These are phyloP conservation scores for Bradypodion ventrale DNA, from an alignment of 2,797 vertebrate genomes.

Conservation along the genomic window DNA sequence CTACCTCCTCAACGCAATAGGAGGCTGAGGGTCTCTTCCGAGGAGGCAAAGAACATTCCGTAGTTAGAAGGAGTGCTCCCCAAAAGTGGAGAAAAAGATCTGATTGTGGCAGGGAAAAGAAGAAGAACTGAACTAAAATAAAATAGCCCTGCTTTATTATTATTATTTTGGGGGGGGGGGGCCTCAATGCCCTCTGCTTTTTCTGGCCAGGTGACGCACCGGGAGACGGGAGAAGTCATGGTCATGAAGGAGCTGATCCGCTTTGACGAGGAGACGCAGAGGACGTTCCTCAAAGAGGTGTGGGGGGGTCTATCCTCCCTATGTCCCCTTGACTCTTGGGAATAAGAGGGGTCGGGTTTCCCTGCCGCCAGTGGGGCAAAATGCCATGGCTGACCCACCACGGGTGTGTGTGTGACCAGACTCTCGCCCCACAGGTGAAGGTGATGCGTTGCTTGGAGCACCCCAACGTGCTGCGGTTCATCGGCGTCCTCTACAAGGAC, in stretches of 20 bases:
- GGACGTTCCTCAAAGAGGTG: slow-evolving; percentile 95
- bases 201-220: slow-evolving; percentile 87
- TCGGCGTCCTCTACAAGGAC: slow-evolving; percentile 97
- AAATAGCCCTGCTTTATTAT: too few species aligned
- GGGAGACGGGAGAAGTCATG: slow-evolving; percentile 96
- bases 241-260: slow-evolving; percentile 99
- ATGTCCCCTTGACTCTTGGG: not conserved
- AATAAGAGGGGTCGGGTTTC: too few species aligned
- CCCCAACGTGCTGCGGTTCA: slow-evolving; percentile 95
- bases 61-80: too few species aligned
- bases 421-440: slow-evolving; percentile 83
- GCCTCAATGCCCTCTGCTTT: fast-evolving
- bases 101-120: too few species aligned
- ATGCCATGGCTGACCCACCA: too few species aligned
- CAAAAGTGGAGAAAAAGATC: too few species aligned
- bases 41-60: too few species aligned
- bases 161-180: not conserved
- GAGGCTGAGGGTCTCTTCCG: too few species aligned
- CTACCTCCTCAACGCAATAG: too few species aligned
- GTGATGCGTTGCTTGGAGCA: slow-evolving; percentile 98
- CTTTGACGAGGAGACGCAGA: slow-evolving; percentile 96
- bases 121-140: too few species aligned
- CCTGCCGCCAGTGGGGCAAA: too few species aligned
- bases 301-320: slow-evolving; percentile 36
- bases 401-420: too few species aligned